Evolutionary conservation across 2,797 vertebrate species (phyloP).

Genomic region (Paguma larvata): DNA sequence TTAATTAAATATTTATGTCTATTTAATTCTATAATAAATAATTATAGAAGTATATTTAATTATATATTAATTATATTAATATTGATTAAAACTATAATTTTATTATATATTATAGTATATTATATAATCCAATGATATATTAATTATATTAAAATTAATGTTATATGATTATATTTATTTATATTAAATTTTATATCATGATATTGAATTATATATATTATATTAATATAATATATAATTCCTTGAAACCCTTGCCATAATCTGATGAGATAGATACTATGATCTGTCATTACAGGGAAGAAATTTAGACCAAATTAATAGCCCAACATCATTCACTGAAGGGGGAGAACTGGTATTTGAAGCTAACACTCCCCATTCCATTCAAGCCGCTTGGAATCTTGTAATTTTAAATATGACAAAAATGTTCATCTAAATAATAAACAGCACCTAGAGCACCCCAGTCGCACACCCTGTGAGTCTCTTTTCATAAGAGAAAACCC

Average conservation of each 20-base stretch:
- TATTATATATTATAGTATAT: no score
- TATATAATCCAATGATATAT: no score
- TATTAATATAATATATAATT: background rate
- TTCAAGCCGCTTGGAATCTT: background rate
- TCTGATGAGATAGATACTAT: background rate
- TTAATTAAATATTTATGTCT: no score
- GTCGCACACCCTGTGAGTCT: background rate
- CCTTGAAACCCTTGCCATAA: constrained; percentile 21
- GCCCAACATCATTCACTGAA: background rate
- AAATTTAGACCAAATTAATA: background rate
- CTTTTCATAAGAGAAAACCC: constrained; percentile 55
- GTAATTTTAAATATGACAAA: constrained; percentile 63
- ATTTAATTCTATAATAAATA: no score
- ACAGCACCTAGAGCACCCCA: background rate
- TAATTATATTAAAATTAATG: background rate
- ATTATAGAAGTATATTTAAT: no score
- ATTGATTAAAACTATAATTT: no score
- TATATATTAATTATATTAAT: no score
- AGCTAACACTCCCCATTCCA: background rate
- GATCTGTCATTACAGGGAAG: background rate
- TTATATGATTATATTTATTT: background rate
- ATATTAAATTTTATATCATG: no score
- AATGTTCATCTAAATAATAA: constrained; percentile 58
- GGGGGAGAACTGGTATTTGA: background rate
- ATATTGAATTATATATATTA: background rate